These are phyloP conservation scores for Petrocephalus microphthalmus DNA, from an alignment of 2,113 vertebrate genomes.

Conservation along the genomic window DNA sequence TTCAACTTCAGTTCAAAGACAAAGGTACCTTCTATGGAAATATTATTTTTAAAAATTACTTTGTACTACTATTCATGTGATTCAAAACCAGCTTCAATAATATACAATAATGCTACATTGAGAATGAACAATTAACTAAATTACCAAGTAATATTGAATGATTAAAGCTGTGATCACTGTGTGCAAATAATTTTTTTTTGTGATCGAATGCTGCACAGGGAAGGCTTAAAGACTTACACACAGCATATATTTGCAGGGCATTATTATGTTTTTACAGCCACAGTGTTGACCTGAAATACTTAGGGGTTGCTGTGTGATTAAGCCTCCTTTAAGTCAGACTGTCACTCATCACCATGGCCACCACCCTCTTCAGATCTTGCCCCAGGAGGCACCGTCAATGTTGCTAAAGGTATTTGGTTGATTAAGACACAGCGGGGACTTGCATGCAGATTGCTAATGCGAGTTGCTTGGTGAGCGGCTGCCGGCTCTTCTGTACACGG, in stretches of 20 bases:
- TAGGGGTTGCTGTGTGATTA: constrained; percentile 63
- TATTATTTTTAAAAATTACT: background rate
- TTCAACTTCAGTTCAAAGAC: background rate
- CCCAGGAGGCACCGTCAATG: constrained; percentile 50
- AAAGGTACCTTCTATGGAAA: background rate
- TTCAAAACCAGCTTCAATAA: background rate
- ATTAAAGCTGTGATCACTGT: background rate
- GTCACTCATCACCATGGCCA: constrained; percentile 56
- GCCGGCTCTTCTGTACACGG: background rate
- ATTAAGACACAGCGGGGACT: constrained; percentile 26
- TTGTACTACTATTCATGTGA: background rate
- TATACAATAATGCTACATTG: background rate
- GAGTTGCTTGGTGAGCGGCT: background rate
- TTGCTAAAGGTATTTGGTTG: constrained; percentile 38
- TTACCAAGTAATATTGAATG: background rate
- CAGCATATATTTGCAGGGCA: background rate
- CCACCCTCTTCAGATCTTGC: constrained; percentile 43
- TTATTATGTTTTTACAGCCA: constrained; percentile 13
- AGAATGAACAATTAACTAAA: background rate
- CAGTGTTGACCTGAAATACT: constrained; percentile 59
- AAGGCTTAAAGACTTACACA: background rate
- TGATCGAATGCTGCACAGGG: background rate
- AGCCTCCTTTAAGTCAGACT: constrained; percentile 56
- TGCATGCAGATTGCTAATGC: background rate
- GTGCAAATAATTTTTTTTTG: background rate